Evolutionary conservation across 2,888 invertebrate species (phyloP).

Genomic region (Rhaphigaster nebulosa): DNA sequence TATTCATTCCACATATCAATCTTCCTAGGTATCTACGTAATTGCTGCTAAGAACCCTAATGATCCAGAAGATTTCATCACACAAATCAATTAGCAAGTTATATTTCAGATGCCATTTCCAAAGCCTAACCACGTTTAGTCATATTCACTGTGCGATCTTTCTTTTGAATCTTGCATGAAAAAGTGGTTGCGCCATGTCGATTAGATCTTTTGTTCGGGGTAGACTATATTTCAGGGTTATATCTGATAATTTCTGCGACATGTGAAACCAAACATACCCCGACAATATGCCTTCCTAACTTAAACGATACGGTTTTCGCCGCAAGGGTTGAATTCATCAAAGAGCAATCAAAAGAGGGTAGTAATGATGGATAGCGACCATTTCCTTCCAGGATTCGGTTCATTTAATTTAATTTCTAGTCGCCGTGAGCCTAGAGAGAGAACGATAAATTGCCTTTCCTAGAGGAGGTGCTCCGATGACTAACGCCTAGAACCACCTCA

Average conservation of each 20-base stretch:
- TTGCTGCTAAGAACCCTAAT: too few species aligned
- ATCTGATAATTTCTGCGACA: neutral
- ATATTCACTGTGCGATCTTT: neutral
- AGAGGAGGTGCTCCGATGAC: neutral
- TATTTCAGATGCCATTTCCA: too few species aligned
- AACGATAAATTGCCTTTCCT: neutral
- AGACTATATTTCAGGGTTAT: neutral
- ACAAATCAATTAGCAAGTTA: too few species aligned
- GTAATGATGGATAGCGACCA: neutral
- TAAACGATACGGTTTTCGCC: neutral
- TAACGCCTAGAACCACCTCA: conserved; percentile 13
- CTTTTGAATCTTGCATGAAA: neutral
- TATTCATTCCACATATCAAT: too few species aligned
- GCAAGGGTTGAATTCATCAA: conserved; percentile 22
- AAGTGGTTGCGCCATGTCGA: neutral
- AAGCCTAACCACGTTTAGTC: too few species aligned
- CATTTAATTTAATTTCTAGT: conserved; percentile 26
- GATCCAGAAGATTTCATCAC: too few species aligned
- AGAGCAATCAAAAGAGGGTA: neutral
- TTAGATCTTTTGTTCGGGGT: neutral
- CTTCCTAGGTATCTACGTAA: too few species aligned
- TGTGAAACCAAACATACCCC: neutral
- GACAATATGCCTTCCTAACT: neutral
- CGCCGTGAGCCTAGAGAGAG: neutral
- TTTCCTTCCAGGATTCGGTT: conserved; percentile 1